Evolutionary conservation across 2,797 vertebrate genomes (phyloP).

Genomic region (Chelon labrosus): DNA sequence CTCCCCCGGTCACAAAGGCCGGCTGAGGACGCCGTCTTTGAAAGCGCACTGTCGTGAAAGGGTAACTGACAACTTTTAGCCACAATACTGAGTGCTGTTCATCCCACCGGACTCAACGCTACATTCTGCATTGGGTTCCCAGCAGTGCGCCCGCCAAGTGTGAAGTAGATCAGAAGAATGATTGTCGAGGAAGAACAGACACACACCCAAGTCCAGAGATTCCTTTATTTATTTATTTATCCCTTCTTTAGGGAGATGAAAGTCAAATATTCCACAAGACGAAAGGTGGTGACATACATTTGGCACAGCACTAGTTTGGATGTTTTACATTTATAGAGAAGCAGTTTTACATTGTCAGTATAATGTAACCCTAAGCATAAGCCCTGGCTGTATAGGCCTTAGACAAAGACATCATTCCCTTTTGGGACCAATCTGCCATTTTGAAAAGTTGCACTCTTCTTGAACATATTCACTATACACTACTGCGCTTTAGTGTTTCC

Average conservation of each 20-base stretch:
- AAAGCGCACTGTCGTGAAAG: no score
- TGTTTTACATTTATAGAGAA: not conserved
- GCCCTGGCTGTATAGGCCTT: slow-evolving; percentile 29
- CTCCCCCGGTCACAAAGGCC: no score
- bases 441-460: slow-evolving; percentile 38
- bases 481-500: slow-evolving; percentile 22
- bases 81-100: no score
- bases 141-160: no score
- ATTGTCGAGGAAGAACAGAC: no score
- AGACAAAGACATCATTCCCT: slow-evolving; percentile 52
- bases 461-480: slow-evolving; percentile 40
- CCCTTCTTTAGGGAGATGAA: not conserved
- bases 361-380: not conserved
- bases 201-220: no score
- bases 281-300: not conserved
- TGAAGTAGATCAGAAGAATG: no score
- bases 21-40: no score
- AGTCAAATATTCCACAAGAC: not conserved
- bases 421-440: slow-evolving; percentile 27
- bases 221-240: no score
- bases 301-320: not conserved
- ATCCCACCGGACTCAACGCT: no score
- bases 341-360: not conserved
- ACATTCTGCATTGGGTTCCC: no score
- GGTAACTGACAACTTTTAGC: no score